A percentile compares a stretch with the other conserved stretches of the same genome.
These are phyloP conservation scores for Pseudorhombus dupliciocellatus DNA, from an alignment of 2,113 vertebrate species.

Conservation along the genomic window DNA sequence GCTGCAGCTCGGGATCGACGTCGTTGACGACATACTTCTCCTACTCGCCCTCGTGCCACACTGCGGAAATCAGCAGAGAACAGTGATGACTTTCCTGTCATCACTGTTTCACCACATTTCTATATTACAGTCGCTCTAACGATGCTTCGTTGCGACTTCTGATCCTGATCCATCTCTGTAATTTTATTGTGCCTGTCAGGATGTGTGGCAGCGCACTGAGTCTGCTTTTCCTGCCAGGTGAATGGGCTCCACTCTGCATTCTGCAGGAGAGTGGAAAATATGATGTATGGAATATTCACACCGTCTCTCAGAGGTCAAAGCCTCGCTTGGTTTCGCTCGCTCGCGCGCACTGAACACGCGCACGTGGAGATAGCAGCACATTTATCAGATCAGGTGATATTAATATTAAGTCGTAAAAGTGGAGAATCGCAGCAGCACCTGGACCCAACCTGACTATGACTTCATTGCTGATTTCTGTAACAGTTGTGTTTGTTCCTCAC, in stretches of 20 bases:
- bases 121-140: constrained; percentile 14
- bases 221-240: constrained; percentile 61
- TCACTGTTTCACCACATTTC: constrained; percentile 19
- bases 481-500: constrained; percentile 37
- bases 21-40: constrained; percentile 40
- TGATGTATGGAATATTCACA: constrained; percentile 67
- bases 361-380: constrained; percentile 6
- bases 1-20: constrained; percentile 43
- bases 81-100: constrained; percentile 23
- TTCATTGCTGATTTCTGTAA: constrained; percentile 49
- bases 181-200: constrained; percentile 51
- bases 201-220: constrained; percentile 45
- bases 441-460: constrained; percentile 23
- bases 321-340: constrained; percentile 13
- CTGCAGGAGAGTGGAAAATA: constrained; percentile 64
- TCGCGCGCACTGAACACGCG: not conserved
- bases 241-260: constrained; percentile 41
- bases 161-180: constrained; percentile 43
- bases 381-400: constrained; percentile 19
- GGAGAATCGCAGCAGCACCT: constrained; percentile 3
- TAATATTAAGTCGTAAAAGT: constrained; percentile 21
- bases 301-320: constrained; percentile 34
- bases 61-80: constrained; percentile 18
- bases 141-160: constrained; percentile 24
- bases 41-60: constrained; percentile 9